Base-by-base conservation (phyloP, 23 tunicate genomes). In the Pegea sp. region DNA sequence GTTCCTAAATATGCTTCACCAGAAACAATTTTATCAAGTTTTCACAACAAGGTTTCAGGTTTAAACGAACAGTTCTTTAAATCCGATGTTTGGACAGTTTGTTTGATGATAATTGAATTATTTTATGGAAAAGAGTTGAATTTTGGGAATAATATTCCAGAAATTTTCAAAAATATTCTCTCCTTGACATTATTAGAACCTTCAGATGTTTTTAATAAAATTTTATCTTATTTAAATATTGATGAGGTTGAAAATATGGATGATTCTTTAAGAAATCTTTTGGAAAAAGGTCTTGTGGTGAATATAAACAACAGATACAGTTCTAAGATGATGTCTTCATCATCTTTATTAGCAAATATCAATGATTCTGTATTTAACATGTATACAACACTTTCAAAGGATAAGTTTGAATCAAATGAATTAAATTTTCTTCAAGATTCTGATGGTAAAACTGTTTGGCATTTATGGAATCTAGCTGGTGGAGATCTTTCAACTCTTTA, bases 401-500 rank as follows among this genome's bases (percentile, higher is more conserved):
- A 38, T 16, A 16, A 8, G 11, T 38, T 38, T 8, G 44, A 60
- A 20, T 30, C 60, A 28, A 56, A 4, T 2, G 31, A 43, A 11
- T 28, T 64, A 5, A 56, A 64, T 46, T 65, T 65, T 22, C 2
- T 72, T 2, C 31, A 54, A 4, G 93, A 81, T 33, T n/a, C 62
- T 46, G 75, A 81, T 11, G 54, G 70, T 57, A 51, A 64, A n/a
- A 73, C 68, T 58, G 31, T 74, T 8, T 84, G 84, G 84, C 69
- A 67, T 32, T 57, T 84, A 31, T 84, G 95, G 95, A 84, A 73
- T 5, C 64, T 84, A 24, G 95, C 95, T 42, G 95, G 95, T n/a
- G 95, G 95, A 22, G 95, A 84, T 57, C 59, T 84, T 27, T 34
- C 65, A 22, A 48, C 86, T 0, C 63, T 59, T 38, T 38, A 38